Evolutionary conservation across 2,797 vertebrate genomes (phyloP).

Genomic region (Cossypha caffra): DNA sequence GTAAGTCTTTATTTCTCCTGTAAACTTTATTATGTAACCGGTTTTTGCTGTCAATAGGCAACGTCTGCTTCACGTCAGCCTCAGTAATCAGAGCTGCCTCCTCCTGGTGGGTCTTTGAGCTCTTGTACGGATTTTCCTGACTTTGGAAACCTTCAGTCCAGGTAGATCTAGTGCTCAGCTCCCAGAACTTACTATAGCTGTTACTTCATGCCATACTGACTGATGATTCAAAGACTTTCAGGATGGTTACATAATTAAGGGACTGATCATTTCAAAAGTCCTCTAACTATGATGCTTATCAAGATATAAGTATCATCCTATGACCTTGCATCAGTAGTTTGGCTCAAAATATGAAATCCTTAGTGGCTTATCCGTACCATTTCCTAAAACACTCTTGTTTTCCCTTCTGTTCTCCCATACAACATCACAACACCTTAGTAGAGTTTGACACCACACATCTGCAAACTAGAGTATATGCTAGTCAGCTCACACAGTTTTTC

Average conservation of each 20-base stretch:
- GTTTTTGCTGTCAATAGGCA: not conserved
- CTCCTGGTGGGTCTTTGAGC: not conserved
- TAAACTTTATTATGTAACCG: not conserved
- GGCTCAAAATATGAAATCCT: not conserved
- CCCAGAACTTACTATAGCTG: not conserved
- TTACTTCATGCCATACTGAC: not conserved
- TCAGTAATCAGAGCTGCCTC: not conserved
- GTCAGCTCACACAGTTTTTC: not conserved
- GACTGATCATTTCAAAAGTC: rapidly evolving
- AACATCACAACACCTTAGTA: not conserved
- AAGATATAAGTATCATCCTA: not conserved
- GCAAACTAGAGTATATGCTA: not conserved
- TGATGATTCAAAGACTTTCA: not conserved
- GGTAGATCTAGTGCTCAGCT: not conserved
- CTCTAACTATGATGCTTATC: not conserved
- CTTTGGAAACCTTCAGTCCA: not conserved
- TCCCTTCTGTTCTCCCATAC: not conserved
- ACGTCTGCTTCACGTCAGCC: not conserved
- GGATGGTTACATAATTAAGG: not conserved
- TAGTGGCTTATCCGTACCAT: not conserved
- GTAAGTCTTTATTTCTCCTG: not conserved
- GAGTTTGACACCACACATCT: not conserved
- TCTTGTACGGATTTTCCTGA: not conserved
- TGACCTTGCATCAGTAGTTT: not conserved
- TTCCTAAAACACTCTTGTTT: not conserved